A percentile compares a stretch with the other conserved stretches of the same genome.
Conservation (phyloP, 2,797 vertebrate genomes). For the Masticophis lateralis region DNA sequence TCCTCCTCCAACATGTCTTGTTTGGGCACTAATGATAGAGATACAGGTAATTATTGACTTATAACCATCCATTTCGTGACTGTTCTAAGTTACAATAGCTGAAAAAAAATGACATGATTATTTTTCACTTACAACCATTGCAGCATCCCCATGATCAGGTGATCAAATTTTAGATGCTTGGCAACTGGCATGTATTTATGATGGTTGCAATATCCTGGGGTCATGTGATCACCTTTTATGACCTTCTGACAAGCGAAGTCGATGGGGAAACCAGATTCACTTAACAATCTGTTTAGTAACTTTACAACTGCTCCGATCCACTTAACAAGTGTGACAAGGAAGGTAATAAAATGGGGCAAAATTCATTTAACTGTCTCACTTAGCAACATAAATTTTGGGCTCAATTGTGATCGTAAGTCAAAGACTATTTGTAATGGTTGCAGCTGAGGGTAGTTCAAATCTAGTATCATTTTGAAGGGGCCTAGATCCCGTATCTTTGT, state of each 20-base stretch:
- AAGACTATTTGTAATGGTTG: neutral
- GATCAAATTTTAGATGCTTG: neutral
- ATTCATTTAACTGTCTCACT: too few species aligned
- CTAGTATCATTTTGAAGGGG: neutral
- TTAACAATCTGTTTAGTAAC: too few species aligned
- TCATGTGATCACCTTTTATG: neutral
- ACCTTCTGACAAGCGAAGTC: neutral
- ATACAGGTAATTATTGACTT: neutral
- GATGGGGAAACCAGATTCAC: neutral
- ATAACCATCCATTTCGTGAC: neutral
- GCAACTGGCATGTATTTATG: neutral
- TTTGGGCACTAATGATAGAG: neutral
- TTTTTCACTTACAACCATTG: neutral
- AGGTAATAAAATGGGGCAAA: too few species aligned
- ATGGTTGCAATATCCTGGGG: neutral
- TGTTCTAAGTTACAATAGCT: neutral
- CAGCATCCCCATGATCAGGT: neutral
- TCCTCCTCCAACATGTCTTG: neutral
- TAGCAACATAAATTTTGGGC: too few species aligned
- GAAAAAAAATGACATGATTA: neutral
- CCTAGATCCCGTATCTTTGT: neutral
- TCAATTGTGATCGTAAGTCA: neutral
- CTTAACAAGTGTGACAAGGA: neutral
- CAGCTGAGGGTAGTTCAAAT: neutral
- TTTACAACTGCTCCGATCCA: neutral